These are phyloP conservation scores for Eurystomus gularis DNA, from an alignment of 2,113 vertebrate genomes.

Conservation along the genomic window DNA sequence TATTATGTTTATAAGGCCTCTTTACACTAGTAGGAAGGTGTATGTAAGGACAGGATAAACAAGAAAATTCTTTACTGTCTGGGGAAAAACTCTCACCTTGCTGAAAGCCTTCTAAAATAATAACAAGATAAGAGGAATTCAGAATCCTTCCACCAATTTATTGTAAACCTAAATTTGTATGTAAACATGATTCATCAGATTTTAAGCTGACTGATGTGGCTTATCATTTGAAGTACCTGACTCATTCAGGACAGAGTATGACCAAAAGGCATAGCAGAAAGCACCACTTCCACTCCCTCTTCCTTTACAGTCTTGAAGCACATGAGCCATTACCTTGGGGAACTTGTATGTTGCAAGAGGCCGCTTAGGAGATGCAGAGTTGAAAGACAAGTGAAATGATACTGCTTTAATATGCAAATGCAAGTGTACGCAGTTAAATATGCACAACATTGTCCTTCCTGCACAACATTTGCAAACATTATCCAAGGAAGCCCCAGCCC, in stretches of 20 bases:
- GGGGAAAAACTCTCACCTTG: not conserved
- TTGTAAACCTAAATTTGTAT: not conserved
- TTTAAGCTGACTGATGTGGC: slow-evolving; percentile 4
- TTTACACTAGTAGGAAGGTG: not conserved
- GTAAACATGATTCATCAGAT: not conserved
- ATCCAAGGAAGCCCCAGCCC: not conserved
- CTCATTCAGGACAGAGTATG: not conserved
- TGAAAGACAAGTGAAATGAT: not conserved
- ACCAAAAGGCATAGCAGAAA: not conserved
- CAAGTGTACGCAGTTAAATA: not conserved
- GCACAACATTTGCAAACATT: not conserved
- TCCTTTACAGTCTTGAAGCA: not conserved
- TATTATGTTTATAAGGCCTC: not conserved
- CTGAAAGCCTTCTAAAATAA: not conserved
- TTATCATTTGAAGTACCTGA: not conserved
- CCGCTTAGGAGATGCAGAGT: not conserved
- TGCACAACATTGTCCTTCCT: not conserved
- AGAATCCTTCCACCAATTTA: not conserved
- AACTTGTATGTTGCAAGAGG: not conserved
- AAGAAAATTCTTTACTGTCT: not conserved
- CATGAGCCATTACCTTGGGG: fast-evolving
- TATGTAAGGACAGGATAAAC: not conserved
- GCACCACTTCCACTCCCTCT: not conserved
- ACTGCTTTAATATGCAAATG: not conserved
- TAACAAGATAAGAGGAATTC: not conserved